Evolutionary conservation across 2,113 vertebrate genomes (phyloP).

Genomic region (Pyrgilauda ruficollis): DNA sequence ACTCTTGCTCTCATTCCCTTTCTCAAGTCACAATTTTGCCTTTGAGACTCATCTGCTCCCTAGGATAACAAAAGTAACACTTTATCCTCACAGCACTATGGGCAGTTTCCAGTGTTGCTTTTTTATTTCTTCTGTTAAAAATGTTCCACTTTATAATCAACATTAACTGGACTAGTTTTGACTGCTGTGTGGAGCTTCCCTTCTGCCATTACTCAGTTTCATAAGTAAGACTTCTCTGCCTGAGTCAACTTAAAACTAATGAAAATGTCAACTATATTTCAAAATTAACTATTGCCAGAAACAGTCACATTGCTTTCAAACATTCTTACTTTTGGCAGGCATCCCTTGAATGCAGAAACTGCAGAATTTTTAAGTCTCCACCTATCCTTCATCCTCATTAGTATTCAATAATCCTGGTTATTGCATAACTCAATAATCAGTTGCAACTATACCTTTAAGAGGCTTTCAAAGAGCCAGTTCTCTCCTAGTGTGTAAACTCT

Average conservation of each 20-base stretch:
- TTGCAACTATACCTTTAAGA: background rate
- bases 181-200: background rate
- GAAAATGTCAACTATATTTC: background rate
- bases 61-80: background rate
- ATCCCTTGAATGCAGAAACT: background rate
- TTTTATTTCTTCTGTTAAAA: background rate
- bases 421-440: background rate
- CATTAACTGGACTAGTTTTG: background rate
- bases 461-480: background rate
- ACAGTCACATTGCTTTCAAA: background rate
- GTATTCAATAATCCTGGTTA: background rate
- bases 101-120: background rate
- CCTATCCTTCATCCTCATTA: background rate
- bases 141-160: background rate
- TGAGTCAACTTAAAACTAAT: slow-evolving; percentile 36
- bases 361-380: background rate
- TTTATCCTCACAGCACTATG: background rate
- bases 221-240: background rate
- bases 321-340: background rate
- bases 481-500: background rate
- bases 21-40: background rate
- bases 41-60: background rate
- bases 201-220: background rate
- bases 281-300: slow-evolving; percentile 27
- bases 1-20: background rate